Evolutionary conservation across 2,113 vertebrate genomes (phyloP), one percentile per base, ranked within the genome.

Genomic region (Dasyprocta punctata): DNA sequence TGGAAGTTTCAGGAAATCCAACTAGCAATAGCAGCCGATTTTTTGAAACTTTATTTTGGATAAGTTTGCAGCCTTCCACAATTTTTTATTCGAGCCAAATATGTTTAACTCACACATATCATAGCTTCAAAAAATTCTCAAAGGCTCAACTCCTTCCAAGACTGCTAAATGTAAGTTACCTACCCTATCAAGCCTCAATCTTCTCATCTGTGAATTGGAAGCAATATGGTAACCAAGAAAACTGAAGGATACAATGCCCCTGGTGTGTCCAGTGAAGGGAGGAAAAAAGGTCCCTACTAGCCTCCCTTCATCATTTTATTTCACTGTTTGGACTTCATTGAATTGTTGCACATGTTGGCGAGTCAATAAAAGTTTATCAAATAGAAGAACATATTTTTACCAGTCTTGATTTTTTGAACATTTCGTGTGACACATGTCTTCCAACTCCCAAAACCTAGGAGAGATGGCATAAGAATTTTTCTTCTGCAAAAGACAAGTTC

Each of bases 21-120:
- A 77, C 9, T 54, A 38, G 56, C 24, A 61, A 87, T 13, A 56
- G 75, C 69, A 26, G 56, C 61, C 71, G 71, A 38, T 84, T 83
- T 78, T 52, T 41, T 83, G 41, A 81, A 84, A 92, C 5, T 86
- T 87, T 83, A 56, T 75, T 95, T 82, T 91, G 41, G 60, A 56
- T 67, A 65, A 82, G 58, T 19, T 7, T 49, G n/a, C 2, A 56
- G 65, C 26, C 84, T 80, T 87, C 65, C 92, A 13, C 14, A 44
- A 58, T 60, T 67, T 49, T 84, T 89, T n/a, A 41, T 4, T 82
- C n/a, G 73, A 52, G 24, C 26, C 92, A 93, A 67, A 19, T 52
- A 38, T 71, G 36, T 85, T 85, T 78, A 56, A 78, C 10, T 63
- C 8, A 63, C 90, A 33, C 56, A 2, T 58, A 85, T 63, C 38